Conservation (phyloP, 2,888 invertebrate genomes). For the Beris morrisii region DNA sequence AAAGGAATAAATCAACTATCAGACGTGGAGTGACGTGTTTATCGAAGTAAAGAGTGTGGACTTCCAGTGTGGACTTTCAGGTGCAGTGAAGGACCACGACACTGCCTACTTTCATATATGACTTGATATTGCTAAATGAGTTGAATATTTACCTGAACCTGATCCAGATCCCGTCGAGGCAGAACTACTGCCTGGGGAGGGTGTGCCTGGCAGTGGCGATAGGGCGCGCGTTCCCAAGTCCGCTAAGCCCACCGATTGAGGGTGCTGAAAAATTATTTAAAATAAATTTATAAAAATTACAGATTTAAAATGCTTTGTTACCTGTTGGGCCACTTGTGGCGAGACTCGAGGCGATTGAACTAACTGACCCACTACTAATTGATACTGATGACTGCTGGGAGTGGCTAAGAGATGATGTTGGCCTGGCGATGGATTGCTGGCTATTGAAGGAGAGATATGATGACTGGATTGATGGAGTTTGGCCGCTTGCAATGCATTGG, state of each 20-base stretch:
- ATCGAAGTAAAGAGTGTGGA: too few species aligned
- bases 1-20: too few species aligned
- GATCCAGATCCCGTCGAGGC: slow-evolving; percentile 80
- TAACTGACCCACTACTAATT: slow-evolving; percentile 65
- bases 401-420: slow-evolving; percentile 79
- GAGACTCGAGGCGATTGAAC: slow-evolving; percentile 65
- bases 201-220: slow-evolving; percentile 69
- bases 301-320: slow-evolving; percentile 40
- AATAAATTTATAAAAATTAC: neutral
- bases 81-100: neutral
- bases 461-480: slow-evolving; percentile 54
- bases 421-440: slow-evolving; percentile 60
- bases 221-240: slow-evolving; percentile 64
- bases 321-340: slow-evolving; percentile 59
- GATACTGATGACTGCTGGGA: slow-evolving; percentile 59
- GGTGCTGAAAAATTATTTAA: slow-evolving; percentile 49
- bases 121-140: neutral
- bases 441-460: slow-evolving; percentile 40
- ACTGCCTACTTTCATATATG: neutral
- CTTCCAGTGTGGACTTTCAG: neutral
- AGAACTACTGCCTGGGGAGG: slow-evolving; percentile 85
- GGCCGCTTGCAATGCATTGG: slow-evolving; percentile 78
- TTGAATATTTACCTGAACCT: slow-evolving; percentile 61
- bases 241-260: slow-evolving; percentile 61
- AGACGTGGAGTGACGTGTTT: too few species aligned